Evolutionary conservation across 1,140 invertebrate genomes (phyloP).

Genomic region (Drosophila kohkoa): DNA sequence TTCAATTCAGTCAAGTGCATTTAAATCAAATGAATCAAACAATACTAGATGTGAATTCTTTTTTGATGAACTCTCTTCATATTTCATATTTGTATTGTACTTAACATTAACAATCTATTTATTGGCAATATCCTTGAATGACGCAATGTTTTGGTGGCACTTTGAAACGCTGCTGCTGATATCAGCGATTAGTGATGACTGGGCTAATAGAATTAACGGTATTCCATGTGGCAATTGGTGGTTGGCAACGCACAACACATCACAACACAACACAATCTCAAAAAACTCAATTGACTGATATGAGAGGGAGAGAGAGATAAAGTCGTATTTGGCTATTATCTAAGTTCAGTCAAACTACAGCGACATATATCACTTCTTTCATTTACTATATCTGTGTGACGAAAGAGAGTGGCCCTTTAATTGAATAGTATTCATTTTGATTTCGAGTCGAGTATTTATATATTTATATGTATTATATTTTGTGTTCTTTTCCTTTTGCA

Average conservation of each 20-base stretch:
- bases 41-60: no score
- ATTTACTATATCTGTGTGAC: conserved; percentile 1
- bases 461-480: no score
- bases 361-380: no score
- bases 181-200: background rate
- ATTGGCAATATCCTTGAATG: no score
- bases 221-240: background rate
- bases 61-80: no score
- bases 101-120: no score
- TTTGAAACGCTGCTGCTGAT: background rate
- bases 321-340: background rate
- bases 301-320: no score
- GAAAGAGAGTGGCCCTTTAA: background rate
- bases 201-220: conserved; percentile 1
- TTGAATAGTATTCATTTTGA: conserved; percentile 10
- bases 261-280: background rate
- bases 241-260: no score
- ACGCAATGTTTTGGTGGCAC: background rate
- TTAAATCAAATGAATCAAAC: no score
- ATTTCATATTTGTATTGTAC: no score
- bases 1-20: no score
- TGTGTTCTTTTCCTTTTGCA: conserved; percentile 31
- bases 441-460: background rate
- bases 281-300: background rate
- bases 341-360: background rate